Percentiles rank a stretch among this genome's conserved stretches.
Evolutionary conservation across 2,888 invertebrate species (phyloP).

Genomic region (Hypselothyrea guttata): DNA sequence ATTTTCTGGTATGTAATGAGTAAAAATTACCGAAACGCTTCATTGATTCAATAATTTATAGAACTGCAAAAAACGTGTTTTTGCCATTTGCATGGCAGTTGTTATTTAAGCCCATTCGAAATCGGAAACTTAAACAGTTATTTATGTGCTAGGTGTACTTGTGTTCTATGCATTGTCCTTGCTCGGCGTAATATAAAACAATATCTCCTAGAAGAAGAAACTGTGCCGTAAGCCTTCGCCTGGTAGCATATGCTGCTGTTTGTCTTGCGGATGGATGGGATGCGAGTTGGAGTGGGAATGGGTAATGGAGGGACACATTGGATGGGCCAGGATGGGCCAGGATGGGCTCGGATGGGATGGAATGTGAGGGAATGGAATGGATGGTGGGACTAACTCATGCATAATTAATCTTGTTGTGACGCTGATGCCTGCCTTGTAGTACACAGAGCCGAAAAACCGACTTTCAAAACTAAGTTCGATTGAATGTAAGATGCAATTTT

Average conservation of each 20-base stretch:
- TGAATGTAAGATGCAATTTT: no score
- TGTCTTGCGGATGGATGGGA: slow-evolving; percentile 35
- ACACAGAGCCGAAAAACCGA: no score
- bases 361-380: neutral
- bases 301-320: no score
- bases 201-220: slow-evolving; percentile 5
- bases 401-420: slow-evolving; percentile 70
- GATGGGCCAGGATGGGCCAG: no score
- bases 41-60: no score
- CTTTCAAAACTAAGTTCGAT: no score
- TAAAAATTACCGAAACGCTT: no score
- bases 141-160: slow-evolving; percentile 1
- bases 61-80: no score
- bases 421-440: no score
- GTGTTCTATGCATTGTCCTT: neutral
- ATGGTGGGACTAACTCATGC: slow-evolving; percentile 43
- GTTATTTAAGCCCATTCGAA: slow-evolving; percentile 9
- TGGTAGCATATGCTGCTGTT: slow-evolving; percentile 44
- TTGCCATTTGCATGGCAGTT: neutral
- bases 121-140: slow-evolving; percentile 19
- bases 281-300: neutral
- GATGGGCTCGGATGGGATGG: neutral
- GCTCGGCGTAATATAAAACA: neutral
- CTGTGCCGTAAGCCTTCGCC: slow-evolving; percentile 31
- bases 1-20: no score